Base-by-base conservation (phyloP, 2,888 invertebrate genomes). In the Cataglyphis altisquamis region DNA sequence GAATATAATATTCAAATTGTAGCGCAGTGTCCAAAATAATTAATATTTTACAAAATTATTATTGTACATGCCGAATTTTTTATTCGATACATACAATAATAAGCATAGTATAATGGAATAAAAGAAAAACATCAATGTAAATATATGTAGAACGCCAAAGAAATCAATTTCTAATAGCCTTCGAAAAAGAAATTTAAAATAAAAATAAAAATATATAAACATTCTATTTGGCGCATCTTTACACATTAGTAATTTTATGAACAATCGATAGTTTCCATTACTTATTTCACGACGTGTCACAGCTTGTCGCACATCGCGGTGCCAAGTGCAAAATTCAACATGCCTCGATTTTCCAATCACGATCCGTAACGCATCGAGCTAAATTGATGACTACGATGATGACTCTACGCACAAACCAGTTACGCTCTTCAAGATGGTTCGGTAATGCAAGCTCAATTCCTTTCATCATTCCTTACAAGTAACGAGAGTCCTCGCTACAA, bases 351-450 rank as follows among this genome's bases (percentile, higher is more conserved):
- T 36, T 80, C 45, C 45, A 60, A 80, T 48, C 70, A 48, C 36
- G 36, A 70, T 21, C 36, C 60, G 8, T 39, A 15, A 0, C 39
- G 12, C 45, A 60, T 21, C 70, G 18, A 60, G 48, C 60, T 12
- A 80, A 80, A 80, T 80, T 80, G 21, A 70, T 32, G n/a, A n/a
- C 4, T n/a, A 36, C 45, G 60, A 80, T 70, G 60, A 80, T 45
- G 45, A 12, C 18, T 6, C 3, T n/a, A 8, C 45, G 48, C 36
- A 62, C 9, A 12, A 10, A 45, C 12, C 70, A 45, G 12, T 32
- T 21, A 25, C 29, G 10, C 36, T 45, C 21, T 45, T 25, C 9
- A 25, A 70, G 12, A 80, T 70, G 78, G 70, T 18, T 9, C 4
- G 70, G 32, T 78, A 48, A 70, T 45, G 32, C 57, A 12, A 52